phyloP scores from a whole-genome alignment of 2,113 vertebrate species.

The Phylloscopus whistleri region DNA sequence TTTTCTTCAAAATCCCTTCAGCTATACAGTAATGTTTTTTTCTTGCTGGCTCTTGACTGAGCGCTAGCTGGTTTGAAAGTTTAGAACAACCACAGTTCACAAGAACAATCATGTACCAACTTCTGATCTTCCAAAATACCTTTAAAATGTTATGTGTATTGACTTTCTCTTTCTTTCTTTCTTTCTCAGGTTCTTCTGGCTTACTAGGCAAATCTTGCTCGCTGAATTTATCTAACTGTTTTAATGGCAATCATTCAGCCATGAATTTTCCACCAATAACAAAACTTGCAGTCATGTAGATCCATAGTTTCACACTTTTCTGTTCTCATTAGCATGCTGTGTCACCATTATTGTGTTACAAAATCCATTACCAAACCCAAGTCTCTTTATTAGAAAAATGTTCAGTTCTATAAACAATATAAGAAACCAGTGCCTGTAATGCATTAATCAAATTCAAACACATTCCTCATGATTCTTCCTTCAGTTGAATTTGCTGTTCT shows the following conservation, averaged over 20 bases:
- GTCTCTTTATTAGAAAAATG: not conserved
- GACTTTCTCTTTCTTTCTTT: not conserved
- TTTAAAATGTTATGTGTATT: conserved; percentile 17
- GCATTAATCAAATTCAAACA: not conserved
- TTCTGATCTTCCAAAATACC: not conserved
- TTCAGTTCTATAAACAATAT: not conserved
- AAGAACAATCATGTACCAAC: not conserved
- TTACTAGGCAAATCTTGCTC: conserved; percentile 16
- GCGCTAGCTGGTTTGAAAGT: not conserved
- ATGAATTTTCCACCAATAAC: not conserved
- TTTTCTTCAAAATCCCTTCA: not conserved
- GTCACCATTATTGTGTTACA: not conserved
- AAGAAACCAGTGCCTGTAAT: not conserved
- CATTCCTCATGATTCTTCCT: not conserved
- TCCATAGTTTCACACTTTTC: not conserved
- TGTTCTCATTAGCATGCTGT: not conserved
- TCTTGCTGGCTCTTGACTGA: not conserved
- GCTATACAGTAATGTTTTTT: not conserved
- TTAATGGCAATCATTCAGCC: not conserved
- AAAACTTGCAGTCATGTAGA: not conserved
- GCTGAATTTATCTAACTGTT: not conserved
- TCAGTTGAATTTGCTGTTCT: not conserved
- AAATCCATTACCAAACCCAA: not conserved
- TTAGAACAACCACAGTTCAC: not conserved
- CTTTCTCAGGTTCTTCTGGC: not conserved